phyloP scores from a whole-genome alignment of 2,797 vertebrate species.

The Tolypeutes matacus region DNA sequence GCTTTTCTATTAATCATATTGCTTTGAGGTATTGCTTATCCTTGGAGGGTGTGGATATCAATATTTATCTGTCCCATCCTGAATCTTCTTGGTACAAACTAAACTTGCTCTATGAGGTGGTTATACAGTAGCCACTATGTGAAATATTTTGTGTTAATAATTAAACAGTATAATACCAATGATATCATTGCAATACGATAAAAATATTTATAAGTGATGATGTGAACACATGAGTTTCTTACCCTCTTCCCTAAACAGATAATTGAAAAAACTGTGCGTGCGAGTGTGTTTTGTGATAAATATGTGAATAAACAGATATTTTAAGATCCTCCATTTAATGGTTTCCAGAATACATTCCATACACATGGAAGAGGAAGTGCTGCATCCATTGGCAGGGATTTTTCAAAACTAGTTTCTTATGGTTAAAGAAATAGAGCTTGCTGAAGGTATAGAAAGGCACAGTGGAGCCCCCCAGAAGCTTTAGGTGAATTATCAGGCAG shows the following conservation, averaged over 20 bases:
- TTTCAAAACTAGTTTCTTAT: neutral
- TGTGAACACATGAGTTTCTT: conserved; percentile 18
- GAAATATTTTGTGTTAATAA: conserved; percentile 36
- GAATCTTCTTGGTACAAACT: conserved; percentile 1
- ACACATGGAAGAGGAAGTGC: neutral
- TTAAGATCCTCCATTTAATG: neutral
- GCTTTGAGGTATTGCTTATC: neutral
- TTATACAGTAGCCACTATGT: neutral
- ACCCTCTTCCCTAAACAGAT: conserved; percentile 34
- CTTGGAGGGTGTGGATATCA: neutral
- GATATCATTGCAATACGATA: conserved; percentile 13
- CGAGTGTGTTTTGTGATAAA: conserved; percentile 25
- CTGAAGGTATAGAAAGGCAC: neutral
- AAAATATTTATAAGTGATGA: conserved; percentile 9
- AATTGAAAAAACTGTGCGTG: neutral
- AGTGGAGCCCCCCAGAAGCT: neutral
- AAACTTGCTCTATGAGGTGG: neutral
- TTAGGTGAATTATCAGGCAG: neutral
- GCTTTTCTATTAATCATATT: neutral
- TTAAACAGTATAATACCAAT: neutral
- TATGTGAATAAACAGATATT: neutral
- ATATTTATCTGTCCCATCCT: neutral
- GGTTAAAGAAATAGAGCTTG: neutral
- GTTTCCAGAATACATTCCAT: neutral
- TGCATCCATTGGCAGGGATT: neutral